Evolutionary conservation across 2,888 invertebrate genomes (phyloP), one percentile per base, ranked within the genome.

Genomic region (Heteropelma amictum): DNA sequence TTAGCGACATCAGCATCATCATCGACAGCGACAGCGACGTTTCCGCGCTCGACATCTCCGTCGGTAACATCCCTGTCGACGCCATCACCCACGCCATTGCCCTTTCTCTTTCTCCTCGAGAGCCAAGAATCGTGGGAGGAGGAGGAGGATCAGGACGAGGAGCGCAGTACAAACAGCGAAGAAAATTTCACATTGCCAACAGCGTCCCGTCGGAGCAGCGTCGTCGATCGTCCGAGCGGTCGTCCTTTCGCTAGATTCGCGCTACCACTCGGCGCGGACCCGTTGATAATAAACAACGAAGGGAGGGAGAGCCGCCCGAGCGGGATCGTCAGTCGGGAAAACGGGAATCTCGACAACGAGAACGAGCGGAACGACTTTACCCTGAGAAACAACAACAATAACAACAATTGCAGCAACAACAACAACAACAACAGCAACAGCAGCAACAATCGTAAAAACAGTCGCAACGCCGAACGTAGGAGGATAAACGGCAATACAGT

Each of bases 21-120:
- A 45, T 61, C 75, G 47, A 40, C 69, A 23, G 51, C 53, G 8
- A 60, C 67, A 35, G 26, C 53, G 6, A 64, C 51, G 19, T 51
- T 63, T 5, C 19, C 17, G 8, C 54, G 51, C 21, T 70, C 70
- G 8, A 47, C 56, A 30, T 58, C 72, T n/a, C 58, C 65, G 47
- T 72, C 63, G 8, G 45, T 68, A 40, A 77, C 74, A 26, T 74
- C 77, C 28, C 60, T 72, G 23, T 78, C 76, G 17, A 76, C 68
- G 4, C 68, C 76, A 28, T 72, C 76, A 21, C 68, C 76, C 7
- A 76, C 76, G 2, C 76, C 76, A 76, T 84, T 84, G 79, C 86
- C 88, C 64, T 86, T 86, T 76, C 72, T 88, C 38, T 87, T 88
- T 77, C 81, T 87, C 51, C 82, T 87, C 68, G 86, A 88, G 78